These are phyloP conservation scores for Sebastes kiyomatsui DNA, from an alignment of 2,797 vertebrate species.

Conservation along the genomic window DNA sequence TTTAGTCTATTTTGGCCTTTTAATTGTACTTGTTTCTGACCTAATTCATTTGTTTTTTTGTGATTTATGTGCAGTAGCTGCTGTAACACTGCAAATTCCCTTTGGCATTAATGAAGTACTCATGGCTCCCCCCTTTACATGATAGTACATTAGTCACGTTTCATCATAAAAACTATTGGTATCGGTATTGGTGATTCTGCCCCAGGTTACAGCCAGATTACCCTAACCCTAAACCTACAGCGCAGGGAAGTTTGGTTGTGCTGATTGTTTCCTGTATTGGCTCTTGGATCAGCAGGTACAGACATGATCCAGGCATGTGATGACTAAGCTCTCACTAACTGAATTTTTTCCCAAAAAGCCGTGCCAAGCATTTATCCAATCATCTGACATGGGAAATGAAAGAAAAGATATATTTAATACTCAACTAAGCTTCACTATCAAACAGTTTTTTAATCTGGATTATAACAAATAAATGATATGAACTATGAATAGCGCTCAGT, in stretches of 20 bases:
- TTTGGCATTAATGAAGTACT: not conserved
- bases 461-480: not conserved
- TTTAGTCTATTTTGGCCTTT: not conserved
- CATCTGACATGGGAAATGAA: not conserved
- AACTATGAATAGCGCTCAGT: not conserved
- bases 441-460: not conserved
- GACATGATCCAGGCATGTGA: constrained; percentile 35
- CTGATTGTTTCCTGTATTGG: not conserved
- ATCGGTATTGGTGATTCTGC: not conserved
- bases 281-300: constrained; percentile 33
- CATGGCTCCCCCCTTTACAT: not conserved
- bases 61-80: not conserved
- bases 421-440: not conserved
- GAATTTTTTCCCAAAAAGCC: not conserved
- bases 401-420: not conserved
- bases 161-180: not conserved
- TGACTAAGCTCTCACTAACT: constrained; percentile 31
- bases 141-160: not conserved
- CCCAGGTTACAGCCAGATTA: not conserved
- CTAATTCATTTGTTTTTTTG: not conserved
- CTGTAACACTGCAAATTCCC: not conserved
- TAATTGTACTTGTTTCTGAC: not conserved
- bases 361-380: not conserved
- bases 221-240: not conserved
- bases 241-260: not conserved